These are phyloP conservation scores for Propithecus coquereli DNA, from an alignment of 2,113 vertebrate genomes.

Conservation along the genomic window DNA sequence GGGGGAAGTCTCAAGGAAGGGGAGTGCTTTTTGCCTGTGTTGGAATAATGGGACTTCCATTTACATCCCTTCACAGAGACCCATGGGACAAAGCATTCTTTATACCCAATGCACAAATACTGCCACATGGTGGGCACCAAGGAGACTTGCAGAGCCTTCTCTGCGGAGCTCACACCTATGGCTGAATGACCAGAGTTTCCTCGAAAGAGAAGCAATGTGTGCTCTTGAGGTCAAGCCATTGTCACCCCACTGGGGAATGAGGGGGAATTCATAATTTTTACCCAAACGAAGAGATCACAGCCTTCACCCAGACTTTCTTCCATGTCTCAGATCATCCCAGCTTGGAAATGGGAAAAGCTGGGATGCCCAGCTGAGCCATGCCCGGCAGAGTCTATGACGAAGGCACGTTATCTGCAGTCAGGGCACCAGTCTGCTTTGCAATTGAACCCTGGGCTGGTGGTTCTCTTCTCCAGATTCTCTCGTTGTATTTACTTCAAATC, in stretches of 20 bases:
- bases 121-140: neutral
- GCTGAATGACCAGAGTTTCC: neutral
- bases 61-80: neutral
- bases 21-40: neutral
- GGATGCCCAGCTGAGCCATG: neutral
- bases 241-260: no score
- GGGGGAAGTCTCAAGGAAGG: neutral
- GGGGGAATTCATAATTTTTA: neutral
- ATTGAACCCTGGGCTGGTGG: accelerated
- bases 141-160: neutral
- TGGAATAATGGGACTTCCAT: neutral
- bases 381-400: neutral
- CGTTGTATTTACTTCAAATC: neutral
- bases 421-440: neutral
- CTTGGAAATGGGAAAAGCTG: neutral
- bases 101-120: neutral
- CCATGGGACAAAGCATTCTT: neutral
- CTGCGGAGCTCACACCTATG: neutral
- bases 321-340: neutral
- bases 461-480: neutral
- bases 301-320: neutral
- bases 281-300: neutral
- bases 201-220: neutral
- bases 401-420: neutral
- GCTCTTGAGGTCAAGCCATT: neutral